Conservation (phyloP, 2,888 invertebrate species). For the Latrodectus elegans region DNA sequence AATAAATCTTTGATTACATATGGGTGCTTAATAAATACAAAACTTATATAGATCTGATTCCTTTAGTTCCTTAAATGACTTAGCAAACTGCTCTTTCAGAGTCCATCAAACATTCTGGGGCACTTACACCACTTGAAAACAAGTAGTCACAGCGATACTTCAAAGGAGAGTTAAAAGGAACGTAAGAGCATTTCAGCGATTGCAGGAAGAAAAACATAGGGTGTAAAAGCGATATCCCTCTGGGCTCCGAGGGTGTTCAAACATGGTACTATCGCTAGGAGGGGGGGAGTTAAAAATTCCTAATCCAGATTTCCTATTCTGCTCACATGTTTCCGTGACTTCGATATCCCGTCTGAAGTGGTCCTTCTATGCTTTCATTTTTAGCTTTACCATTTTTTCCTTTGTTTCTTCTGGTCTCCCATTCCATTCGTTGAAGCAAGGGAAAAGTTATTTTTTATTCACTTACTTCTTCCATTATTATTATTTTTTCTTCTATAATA, state of each 20-base stretch:
- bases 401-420: background rate
- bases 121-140: no score
- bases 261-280: background rate
- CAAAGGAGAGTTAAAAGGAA: background rate
- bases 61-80: no score
- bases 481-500: background rate
- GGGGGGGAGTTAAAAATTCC: slow-evolving; percentile 32
- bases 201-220: slow-evolving; percentile 17
- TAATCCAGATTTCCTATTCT: slow-evolving; percentile 63
- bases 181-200: slow-evolving; percentile 8
- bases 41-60: no score
- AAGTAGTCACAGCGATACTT: no score
- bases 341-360: slow-evolving; percentile 29
- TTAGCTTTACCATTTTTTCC: background rate
- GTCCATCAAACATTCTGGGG: no score
- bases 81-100: no score
- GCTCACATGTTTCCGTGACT: slow-evolving; percentile 50
- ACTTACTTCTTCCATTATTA: slow-evolving; percentile 20
- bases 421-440: slow-evolving; percentile 8
- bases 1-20: no score
- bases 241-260: slow-evolving; percentile 19
- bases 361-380: slow-evolving; percentile 26
- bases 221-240: slow-evolving; percentile 21
- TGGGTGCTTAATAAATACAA: no score
- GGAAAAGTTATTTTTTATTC: slow-evolving; percentile 39